A percentile compares a stretch with the other conserved stretches of the same genome.
These are phyloP conservation scores for Sylvietta virens DNA, from an alignment of 2,113 vertebrate species.

Conservation along the genomic window DNA sequence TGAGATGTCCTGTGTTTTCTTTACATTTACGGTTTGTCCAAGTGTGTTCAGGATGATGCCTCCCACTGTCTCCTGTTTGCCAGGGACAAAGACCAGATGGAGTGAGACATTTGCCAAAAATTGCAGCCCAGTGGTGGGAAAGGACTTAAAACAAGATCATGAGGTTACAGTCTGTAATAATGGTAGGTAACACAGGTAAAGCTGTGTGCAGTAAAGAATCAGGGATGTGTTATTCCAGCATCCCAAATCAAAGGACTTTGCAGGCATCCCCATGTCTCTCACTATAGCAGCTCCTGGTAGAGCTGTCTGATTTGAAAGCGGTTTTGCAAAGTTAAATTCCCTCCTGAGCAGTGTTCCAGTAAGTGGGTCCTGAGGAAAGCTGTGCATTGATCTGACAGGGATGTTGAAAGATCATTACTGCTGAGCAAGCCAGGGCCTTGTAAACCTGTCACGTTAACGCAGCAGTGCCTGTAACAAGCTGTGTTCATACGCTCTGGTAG, in stretches of 20 bases:
- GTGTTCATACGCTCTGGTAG: neutral
- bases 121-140: neutral
- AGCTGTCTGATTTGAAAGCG: fast-evolving
- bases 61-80: neutral
- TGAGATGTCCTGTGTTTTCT: neutral
- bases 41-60: neutral
- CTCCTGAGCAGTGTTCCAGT: neutral
- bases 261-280: neutral
- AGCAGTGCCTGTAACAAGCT: conserved; percentile 4
- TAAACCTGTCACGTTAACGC: neutral
- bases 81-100: neutral
- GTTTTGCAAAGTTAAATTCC: neutral
- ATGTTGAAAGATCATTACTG: conserved; percentile 13
- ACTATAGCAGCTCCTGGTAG: neutral
- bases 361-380: neutral
- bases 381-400: neutral
- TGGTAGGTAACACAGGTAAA: neutral
- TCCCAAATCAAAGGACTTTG: neutral
- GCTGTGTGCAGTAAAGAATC: neutral
- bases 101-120: neutral
- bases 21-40: neutral
- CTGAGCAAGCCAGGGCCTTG: neutral
- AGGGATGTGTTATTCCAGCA: neutral
- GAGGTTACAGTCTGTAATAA: neutral
- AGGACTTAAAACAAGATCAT: neutral